Percentiles rank a stretch among this genome's conserved stretches.
phyloP scores from a whole-genome alignment of 2,888 invertebrate species.

The Tipula helvola region DNA sequence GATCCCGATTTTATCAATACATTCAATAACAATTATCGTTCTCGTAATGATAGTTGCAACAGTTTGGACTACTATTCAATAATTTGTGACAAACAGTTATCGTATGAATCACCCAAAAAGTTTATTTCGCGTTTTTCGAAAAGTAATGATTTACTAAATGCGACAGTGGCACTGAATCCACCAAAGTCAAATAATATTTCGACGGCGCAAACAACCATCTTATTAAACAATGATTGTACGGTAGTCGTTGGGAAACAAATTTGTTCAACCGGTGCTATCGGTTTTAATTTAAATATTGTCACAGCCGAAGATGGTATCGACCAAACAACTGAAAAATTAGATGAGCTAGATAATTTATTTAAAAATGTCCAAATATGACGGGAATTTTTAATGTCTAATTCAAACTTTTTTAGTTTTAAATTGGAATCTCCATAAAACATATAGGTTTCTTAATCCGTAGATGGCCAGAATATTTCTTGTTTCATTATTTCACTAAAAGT shows the following conservation, averaged over 20 bases:
- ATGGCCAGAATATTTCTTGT: too few species aligned
- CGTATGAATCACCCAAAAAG: conserved; percentile 28
- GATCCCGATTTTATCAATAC: conserved; percentile 28
- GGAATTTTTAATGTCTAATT: background rate
- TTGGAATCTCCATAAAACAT: background rate
- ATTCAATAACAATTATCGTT: conserved; percentile 20
- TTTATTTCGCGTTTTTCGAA: conserved; percentile 19
- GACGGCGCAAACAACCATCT: background rate
- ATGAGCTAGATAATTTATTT: background rate
- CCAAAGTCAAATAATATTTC: background rate
- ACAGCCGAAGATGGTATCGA: background rate
- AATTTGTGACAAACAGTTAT: conserved; percentile 29
- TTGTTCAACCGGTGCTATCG: background rate
- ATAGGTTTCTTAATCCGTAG: too few species aligned
- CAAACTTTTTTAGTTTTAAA: background rate
- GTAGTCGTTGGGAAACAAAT: background rate
- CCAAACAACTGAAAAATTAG: background rate
- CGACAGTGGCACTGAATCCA: background rate
- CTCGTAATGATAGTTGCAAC: background rate
- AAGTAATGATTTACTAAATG: background rate
- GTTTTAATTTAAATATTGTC: background rate
- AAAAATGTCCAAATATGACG: background rate
- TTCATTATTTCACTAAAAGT: too few species aligned
- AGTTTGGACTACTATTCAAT: conserved; percentile 25
- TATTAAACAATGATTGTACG: background rate